These are phyloP conservation scores for Trachymyrmex cornetzi DNA, from an alignment of 1,140 invertebrate genomes.

Conservation along the genomic window DNA sequence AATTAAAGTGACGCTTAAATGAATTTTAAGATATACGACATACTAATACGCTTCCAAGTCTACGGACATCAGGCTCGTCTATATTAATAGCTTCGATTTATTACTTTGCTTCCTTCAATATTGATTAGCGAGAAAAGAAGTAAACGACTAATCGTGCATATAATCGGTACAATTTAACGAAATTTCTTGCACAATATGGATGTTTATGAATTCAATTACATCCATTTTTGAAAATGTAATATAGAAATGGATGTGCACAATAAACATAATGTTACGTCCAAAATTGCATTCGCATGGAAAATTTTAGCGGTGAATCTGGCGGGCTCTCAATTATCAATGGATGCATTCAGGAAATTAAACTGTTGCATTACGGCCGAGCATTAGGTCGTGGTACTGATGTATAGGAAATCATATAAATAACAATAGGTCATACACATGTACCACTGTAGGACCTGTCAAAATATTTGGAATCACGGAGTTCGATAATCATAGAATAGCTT, in stretches of 20 bases:
- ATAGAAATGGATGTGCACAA: background rate
- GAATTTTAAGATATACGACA: constrained; percentile 24
- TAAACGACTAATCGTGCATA: background rate
- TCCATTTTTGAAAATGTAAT: background rate
- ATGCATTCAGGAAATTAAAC: constrained; percentile 42
- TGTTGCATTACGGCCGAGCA: background rate
- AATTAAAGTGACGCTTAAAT: constrained; percentile 1
- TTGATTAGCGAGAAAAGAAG: background rate
- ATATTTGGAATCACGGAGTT: constrained; percentile 15
- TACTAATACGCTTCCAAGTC: background rate
- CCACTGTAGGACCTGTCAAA: constrained; percentile 10
- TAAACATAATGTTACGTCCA: background rate
- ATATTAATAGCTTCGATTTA: constrained; percentile 24
- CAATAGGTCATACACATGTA: background rate
- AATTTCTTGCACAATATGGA: background rate
- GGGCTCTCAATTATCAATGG: background rate
- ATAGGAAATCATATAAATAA: constrained; percentile 17
- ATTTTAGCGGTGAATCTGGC: background rate
- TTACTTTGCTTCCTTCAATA: background rate
- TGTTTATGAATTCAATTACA: background rate
- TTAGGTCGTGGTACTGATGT: background rate
- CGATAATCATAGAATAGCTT: constrained; percentile 7
- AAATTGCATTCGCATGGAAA: constrained; percentile 1
- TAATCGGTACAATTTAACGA: background rate
- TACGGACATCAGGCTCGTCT: background rate